Evolutionary conservation across 1,140 invertebrate species (phyloP).

Genomic region (Drosophila melanica): DNA sequence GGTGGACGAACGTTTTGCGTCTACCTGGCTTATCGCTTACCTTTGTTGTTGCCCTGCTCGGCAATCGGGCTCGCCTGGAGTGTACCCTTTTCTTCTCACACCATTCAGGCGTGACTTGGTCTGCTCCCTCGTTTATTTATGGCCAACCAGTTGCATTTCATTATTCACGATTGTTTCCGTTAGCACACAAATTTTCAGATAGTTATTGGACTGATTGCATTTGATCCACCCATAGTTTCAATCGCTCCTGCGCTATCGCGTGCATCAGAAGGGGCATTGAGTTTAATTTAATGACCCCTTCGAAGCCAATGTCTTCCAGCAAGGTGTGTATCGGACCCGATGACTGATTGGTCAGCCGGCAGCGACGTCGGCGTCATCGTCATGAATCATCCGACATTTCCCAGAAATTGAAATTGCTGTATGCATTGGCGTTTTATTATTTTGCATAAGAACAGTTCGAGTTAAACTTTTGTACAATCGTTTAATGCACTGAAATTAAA

Average conservation of each 20-base stretch:
- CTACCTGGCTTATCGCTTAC: conserved; percentile 16
- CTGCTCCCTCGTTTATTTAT: conserved; percentile 50
- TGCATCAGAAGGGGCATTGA: conserved; percentile 55
- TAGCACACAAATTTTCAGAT: conserved; percentile 53
- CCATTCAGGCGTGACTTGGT: conserved; percentile 60
- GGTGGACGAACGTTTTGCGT: neutral
- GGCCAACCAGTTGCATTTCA: conserved; percentile 60
- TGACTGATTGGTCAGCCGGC: conserved; percentile 63
- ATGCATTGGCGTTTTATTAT: conserved; percentile 14
- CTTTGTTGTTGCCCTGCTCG: conserved; percentile 24
- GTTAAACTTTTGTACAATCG: conserved; percentile 28
- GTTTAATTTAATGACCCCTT: conserved; percentile 66
- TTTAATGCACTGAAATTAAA: conserved; percentile 5
- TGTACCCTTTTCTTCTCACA: conserved; percentile 44
- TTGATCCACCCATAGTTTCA: conserved; percentile 15
- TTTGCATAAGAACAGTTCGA: conserved; percentile 32
- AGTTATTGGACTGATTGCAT: conserved; percentile 7
- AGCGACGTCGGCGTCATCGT: conserved; percentile 16
- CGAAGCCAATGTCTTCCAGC: conserved; percentile 42
- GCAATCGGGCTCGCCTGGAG: conserved; percentile 10
- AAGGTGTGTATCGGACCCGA: conserved; percentile 59
- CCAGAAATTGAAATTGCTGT: conserved; percentile 47
- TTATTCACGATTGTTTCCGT: conserved; percentile 73
- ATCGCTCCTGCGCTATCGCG: conserved; percentile 36
- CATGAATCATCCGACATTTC: conserved; percentile 63